These are phyloP conservation scores for Corapipo altera DNA, from an alignment of 2,113 vertebrate genomes.

Conservation along the genomic window DNA sequence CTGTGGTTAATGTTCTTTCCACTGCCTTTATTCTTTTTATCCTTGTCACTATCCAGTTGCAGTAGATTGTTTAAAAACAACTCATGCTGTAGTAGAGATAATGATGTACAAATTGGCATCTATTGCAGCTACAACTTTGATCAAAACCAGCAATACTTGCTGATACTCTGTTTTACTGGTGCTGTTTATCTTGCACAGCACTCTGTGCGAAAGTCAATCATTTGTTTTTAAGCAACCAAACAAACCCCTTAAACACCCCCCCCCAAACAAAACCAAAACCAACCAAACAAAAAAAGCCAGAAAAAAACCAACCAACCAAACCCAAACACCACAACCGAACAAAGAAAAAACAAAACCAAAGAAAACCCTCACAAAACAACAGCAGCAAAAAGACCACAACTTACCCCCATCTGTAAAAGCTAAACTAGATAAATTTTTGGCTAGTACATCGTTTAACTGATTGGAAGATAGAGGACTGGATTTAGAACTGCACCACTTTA, in stretches of 20 bases:
- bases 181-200: neutral
- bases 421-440: neutral
- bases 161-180: neutral
- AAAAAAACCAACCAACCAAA: neutral
- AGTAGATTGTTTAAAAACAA: neutral
- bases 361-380: neutral
- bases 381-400: neutral
- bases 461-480: neutral
- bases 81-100: neutral
- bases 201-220: neutral
- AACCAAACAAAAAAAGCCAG: neutral
- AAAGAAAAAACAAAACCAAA: neutral
- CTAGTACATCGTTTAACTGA: neutral
- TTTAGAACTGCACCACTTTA: neutral
- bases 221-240: neutral
- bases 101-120: neutral
- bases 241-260: neutral
- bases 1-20: neutral
- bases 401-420: neutral
- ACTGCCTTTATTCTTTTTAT: neutral
- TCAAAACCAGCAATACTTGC: neutral
- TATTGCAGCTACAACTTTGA: neutral
- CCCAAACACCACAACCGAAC: neutral
- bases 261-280: neutral
- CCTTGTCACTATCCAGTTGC: neutral